Evolutionary conservation across 2,113 vertebrate genomes (phyloP).

Genomic region (Pyrgilauda ruficollis): DNA sequence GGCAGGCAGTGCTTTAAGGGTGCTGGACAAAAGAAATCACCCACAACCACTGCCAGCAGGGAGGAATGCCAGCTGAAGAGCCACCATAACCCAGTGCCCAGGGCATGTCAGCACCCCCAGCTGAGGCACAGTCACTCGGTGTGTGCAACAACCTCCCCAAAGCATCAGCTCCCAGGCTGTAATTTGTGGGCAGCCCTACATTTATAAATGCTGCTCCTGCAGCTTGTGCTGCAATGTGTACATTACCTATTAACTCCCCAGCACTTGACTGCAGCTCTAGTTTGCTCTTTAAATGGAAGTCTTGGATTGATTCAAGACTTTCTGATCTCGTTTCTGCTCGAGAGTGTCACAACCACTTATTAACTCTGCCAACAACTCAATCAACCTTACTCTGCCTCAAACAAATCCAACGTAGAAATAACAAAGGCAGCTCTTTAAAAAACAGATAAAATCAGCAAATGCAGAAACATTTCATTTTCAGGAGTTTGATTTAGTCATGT

Average conservation of each 20-base stretch:
- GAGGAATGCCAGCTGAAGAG: background rate
- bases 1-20: background rate
- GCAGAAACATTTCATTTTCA: background rate
- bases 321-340: background rate
- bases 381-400: background rate
- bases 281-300: constrained; percentile 10
- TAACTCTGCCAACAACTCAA: constrained; percentile 6
- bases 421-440: background rate
- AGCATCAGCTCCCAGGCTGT: background rate
- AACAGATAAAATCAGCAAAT: background rate
- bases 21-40: background rate
- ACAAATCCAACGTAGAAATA: background rate
- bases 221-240: background rate
- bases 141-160: background rate
- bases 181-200: background rate
- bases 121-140: background rate
- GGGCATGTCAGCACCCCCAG: background rate
- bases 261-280: background rate
- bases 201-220: background rate
- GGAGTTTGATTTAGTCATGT: background rate
- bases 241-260: background rate
- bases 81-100: background rate
- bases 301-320: constrained; percentile 1
- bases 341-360: background rate
- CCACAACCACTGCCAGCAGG: background rate